Evolutionary conservation across 2,797 vertebrate species (phyloP), one percentile per base, ranked within the genome.

Genomic region (Geotrypetes seraphini): DNA sequence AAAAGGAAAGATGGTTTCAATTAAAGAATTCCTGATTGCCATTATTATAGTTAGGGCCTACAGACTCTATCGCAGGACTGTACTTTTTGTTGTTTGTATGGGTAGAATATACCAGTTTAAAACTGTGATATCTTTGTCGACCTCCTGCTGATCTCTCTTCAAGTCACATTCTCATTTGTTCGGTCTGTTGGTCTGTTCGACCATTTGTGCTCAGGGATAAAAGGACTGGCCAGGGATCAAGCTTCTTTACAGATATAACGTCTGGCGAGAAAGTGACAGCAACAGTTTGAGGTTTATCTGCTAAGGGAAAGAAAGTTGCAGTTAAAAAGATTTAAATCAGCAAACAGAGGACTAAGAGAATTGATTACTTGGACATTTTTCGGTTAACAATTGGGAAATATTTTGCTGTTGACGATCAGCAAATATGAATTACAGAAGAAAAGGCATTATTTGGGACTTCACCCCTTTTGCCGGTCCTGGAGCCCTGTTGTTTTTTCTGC

Each of bases 201-300:
- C 24, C 24, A 14, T 20, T 47, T 47, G 22, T 16, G 25, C 12
- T 13, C 3, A 12, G 22, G 33, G 16, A 22, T 16, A 13, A 7
- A 19, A 3, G 4, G 40, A 41, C n/a, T 49, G 45, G 48, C 36
- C 23, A 25, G 4, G 3, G 17, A n/a, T 17, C 10, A 11, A 25
- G 21, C 7, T 37, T 12, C 31, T 55, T 54, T 57, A 42, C 27
- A 48, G 42, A 8, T n/a, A 22, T 43, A 34, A 39, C 18, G 24
- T 27, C 30, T 14, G 16, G 11, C 2, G 4, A 39, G 12, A 39
- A n/a, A 17, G 22, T 23, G 23, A 13, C 25, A 8, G 7, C 7
- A 21, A 6, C 9, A 22, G 39, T 17, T 13, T 17, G 8, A 12
- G n/a, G 12, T n/a, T 35, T 30, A 13, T 28, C 22, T 22, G 19